These are phyloP conservation scores for Pagrus major DNA, from an alignment of 2,113 vertebrate species.

Conservation along the genomic window DNA sequence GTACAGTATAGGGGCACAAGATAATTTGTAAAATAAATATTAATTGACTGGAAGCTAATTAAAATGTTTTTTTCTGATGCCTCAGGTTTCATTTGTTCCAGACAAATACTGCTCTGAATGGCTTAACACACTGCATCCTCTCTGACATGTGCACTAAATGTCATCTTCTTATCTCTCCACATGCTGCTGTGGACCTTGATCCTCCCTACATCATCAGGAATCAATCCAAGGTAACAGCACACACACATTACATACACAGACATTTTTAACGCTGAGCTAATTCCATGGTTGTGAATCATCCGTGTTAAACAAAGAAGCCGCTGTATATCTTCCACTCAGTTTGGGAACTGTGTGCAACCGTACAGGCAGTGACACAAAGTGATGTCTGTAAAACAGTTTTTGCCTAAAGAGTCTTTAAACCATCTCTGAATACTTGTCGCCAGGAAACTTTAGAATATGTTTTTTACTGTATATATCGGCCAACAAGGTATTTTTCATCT, in stretches of 20 bases:
- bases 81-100: neutral
- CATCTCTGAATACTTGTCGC: neutral
- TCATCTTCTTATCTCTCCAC: constrained; percentile 49
- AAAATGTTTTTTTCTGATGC: neutral
- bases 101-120: neutral
- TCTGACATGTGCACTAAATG: constrained; percentile 44
- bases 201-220: constrained; percentile 73
- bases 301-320: constrained; percentile 40
- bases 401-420: neutral
- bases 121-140: neutral
- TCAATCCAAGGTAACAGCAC: constrained; percentile 78
- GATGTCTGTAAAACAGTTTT: constrained; percentile 12
- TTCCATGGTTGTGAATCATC: constrained; percentile 57
- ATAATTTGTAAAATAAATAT: neutral
- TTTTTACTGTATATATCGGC: neutral
- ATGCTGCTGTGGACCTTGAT: constrained; percentile 60
- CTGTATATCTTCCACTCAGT: constrained; percentile 29
- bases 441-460: neutral
- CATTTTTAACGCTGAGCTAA: constrained; percentile 38
- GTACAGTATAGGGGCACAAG: neutral
- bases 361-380: constrained; percentile 17
- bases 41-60: neutral
- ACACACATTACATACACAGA: constrained; percentile 21
- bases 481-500: neutral
- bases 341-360: neutral